These are phyloP conservation scores for Geodia barretti DNA, from an alignment of 37 sponge, comb jelly and placozoan species.

Conservation along the genomic window DNA sequence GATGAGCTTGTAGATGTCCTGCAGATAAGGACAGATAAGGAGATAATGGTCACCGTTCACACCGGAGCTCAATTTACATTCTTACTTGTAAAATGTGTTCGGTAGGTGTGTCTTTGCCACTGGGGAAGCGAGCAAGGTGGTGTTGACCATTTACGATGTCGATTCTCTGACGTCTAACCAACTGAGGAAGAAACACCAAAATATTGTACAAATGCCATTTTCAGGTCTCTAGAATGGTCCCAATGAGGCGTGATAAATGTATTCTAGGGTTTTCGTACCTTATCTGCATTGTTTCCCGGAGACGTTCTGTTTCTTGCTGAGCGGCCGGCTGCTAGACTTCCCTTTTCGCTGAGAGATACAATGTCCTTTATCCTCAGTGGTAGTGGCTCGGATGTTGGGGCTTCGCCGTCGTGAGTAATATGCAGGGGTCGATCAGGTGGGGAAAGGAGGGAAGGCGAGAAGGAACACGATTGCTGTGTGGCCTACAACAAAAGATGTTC, in stretches of 20 bases:
- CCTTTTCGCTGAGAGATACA: neutral
- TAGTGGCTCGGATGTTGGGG: neutral
- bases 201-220: too few relatives aligned
- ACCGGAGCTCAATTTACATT: too few relatives aligned
- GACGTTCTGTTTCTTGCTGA: neutral
- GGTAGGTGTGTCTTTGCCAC: conserved; percentile 43
- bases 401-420: neutral
- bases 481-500: too few relatives aligned
- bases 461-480: too few relatives aligned
- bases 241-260: too few relatives aligned
- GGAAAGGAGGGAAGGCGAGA: conserved; percentile 15
- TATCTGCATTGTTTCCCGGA: neutral
- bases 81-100: conserved; percentile 35
- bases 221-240: too few relatives aligned
- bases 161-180: conserved; percentile 37
- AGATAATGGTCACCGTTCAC: too few relatives aligned
- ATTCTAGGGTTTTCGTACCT: too few relatives aligned
- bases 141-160: conserved; percentile 46
- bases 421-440: neutral
- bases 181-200: too few relatives aligned
- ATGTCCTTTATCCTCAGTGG: neutral
- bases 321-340: too few relatives aligned
- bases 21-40: neutral
- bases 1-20: conserved; percentile 42
- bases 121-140: conserved; percentile 50